Evolutionary conservation across 1,140 invertebrate species (phyloP).

Genomic region (Pseudomyrmex concolor): DNA sequence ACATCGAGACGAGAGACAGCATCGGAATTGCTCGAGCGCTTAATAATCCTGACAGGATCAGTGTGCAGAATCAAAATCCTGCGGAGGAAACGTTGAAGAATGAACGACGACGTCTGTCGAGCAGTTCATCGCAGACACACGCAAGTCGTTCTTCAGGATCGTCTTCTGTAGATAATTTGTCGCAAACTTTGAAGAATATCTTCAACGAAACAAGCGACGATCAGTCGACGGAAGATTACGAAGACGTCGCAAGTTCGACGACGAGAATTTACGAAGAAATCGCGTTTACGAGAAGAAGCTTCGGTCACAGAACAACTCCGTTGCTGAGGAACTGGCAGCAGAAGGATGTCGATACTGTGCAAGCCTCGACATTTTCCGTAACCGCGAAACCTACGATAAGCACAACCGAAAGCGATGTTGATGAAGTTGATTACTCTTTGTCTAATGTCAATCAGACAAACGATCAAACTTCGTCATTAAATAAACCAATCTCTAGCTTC

Average conservation of each 20-base stretch:
- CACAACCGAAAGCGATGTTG: slow-evolving; percentile 4
- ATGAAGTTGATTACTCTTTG: not conserved
- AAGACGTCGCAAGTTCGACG: slow-evolving; percentile 5
- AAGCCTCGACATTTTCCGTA: slow-evolving; percentile 2
- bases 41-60: slow-evolving; percentile 25
- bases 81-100: not conserved
- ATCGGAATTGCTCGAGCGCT: slow-evolving; percentile 73
- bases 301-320: slow-evolving; percentile 23
- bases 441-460: not conserved
- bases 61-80: slow-evolving; percentile 40
- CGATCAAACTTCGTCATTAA: not conserved
- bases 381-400: slow-evolving; percentile 28
- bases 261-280: not conserved
- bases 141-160: not conserved
- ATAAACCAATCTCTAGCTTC: slow-evolving; percentile 4
- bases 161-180: not conserved
- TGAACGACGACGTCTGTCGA: not conserved
- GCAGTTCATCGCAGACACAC: not conserved
- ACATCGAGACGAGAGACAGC: slow-evolving; percentile 77
- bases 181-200: not conserved
- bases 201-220: slow-evolving; percentile 39
- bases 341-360: not conserved
- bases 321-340: slow-evolving; percentile 13
- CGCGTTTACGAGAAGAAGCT: not conserved
- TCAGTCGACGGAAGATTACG: slow-evolving; percentile 17